A percentile compares a stretch with the other conserved stretches of the same genome.
Conservation (phyloP, 2,113 vertebrate genomes). For the Tachuris rubrigastra region DNA sequence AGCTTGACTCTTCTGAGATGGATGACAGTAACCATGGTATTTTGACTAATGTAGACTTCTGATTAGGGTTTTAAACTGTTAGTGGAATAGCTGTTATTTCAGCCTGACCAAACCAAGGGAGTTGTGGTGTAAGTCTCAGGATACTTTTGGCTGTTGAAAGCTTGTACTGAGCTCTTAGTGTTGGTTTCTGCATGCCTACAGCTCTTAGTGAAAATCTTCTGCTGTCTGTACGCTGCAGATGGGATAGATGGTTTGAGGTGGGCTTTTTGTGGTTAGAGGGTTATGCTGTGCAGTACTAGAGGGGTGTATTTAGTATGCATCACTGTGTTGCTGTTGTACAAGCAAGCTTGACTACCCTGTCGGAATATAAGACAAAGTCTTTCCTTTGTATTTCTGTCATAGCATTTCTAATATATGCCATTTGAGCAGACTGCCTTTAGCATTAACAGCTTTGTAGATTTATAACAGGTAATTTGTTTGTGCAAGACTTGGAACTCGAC, state of each 20-base stretch:
- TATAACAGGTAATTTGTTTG: slow-evolving; percentile 1
- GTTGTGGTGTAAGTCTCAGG: not conserved
- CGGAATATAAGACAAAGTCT: not conserved
- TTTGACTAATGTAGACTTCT: not conserved
- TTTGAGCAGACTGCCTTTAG: not conserved
- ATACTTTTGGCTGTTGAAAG: not conserved
- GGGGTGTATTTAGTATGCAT: not conserved
- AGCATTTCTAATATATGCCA: not conserved
- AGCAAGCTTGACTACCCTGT: not conserved
- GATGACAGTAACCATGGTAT: not conserved
- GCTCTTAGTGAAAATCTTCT: not conserved
- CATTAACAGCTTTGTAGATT: slow-evolving; percentile 13
- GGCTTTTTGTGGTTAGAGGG: not conserved
- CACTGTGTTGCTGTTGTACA: not conserved
- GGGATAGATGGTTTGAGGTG: not conserved
- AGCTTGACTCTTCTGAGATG: not conserved
- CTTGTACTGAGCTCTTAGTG: not conserved
- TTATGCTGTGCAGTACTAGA: not conserved
- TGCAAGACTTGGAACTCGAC: not conserved
- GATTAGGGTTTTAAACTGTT: not conserved
- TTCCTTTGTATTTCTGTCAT: not conserved
- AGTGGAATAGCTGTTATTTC: not conserved
- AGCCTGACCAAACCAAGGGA: not conserved
- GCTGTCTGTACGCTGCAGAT: not conserved
- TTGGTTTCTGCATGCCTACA: not conserved